Base-by-base conservation (phyloP, 2,797 vertebrate genomes). In the Bucorvus abyssinicus region DNA sequence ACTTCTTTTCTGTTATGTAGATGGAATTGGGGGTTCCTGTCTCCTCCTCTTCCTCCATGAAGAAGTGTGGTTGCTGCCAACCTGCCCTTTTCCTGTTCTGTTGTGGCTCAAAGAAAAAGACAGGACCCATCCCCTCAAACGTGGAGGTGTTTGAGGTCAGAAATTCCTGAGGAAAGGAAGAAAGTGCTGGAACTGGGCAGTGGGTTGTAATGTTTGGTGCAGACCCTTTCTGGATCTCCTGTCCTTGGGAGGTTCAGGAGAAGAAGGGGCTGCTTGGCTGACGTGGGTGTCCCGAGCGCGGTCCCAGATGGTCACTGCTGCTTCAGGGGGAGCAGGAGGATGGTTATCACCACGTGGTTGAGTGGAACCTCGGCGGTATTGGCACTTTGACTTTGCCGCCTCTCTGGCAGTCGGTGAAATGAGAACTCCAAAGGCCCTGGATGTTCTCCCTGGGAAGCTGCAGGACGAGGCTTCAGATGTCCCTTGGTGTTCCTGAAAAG, bases 291-390 rank as follows among this genome's bases (percentile, higher is more conserved):
- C 26, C 34, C 38, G 53, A 42, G 79, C 57, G 40, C 82, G 56
- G 83, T 82, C 17, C 6, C 23, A 40, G 57, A 4, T 64, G 61
- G 19, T 20, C 30, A 16, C 22, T 60, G 38, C 47, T 80, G 73
- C n/a, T 30, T 53, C 32, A 47, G 40, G n/a, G 7, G 2, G 4
- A 29, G 18, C 12, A 50, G 19, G 30, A 60, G 26, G 27, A 38
- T 40, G 4, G 52, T 55, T 59, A 42, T 36, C 2, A 10, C 30
- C 21, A 17, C 0, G 1, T 21, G 69, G 27, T 55, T 7, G 2
- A 63, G 9, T 10, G 53, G 8, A 86, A 21, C 74, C 56, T 74
- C 63, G 45, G 42, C 64, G 76, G 30, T 76, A 64, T 59, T 27
- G 61, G 44, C 12, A 36, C 16, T 78, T 65, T 40, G 64, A 27